Conservation (phyloP, 2,797 vertebrate species). For the Mus caroli region DNA sequence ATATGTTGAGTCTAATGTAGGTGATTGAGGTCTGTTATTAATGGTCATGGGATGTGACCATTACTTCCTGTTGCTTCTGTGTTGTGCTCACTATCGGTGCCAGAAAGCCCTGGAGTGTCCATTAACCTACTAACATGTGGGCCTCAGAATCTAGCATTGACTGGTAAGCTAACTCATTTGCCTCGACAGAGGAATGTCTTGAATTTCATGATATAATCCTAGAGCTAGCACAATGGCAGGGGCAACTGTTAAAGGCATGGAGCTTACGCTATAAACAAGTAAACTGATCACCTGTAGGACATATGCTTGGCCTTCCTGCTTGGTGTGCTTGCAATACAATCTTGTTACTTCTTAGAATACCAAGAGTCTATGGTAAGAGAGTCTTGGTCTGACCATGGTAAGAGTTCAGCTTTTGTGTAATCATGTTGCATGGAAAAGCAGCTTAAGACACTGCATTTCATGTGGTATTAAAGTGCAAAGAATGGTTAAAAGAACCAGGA, state of each 20-base stretch:
- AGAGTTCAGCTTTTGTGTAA: neutral
- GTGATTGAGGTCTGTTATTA: neutral
- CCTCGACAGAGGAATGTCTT: neutral
- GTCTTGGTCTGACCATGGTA: neutral
- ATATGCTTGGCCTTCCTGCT: too few relatives aligned
- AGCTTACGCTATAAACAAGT: neutral
- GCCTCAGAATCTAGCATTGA: neutral
- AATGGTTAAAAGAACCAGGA: neutral
- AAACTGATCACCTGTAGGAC: neutral
- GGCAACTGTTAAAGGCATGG: rapidly evolving
- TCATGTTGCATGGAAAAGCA: neutral
- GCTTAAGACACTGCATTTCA: rapidly evolving
- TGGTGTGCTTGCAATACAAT: rapidly evolving
- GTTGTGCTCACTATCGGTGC: neutral
- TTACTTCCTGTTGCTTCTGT: neutral
- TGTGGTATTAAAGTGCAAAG: neutral
- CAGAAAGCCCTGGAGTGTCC: neutral
- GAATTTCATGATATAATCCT: neutral
- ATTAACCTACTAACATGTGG: neutral
- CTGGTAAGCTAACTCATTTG: neutral
- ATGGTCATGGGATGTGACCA: rapidly evolving
- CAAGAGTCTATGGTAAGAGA: neutral
- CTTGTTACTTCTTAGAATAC: neutral
- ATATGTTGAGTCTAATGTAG: neutral
- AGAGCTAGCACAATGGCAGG: too few relatives aligned